phyloP scores from a whole-genome alignment of 2,888 invertebrate species.

The Hedychridium roseum region DNA sequence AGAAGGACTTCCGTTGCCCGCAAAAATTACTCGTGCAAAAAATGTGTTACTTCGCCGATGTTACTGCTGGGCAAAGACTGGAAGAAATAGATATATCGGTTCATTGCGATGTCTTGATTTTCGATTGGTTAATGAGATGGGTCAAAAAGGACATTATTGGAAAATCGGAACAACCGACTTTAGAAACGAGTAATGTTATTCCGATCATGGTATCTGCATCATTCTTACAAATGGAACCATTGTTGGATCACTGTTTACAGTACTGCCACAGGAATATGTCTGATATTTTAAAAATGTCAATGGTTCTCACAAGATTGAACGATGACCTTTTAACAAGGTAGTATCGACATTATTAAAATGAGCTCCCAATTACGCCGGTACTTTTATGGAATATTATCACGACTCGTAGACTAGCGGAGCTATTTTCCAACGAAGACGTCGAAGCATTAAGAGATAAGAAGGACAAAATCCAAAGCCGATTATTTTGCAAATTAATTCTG shows the following conservation, averaged over 20 bases:
- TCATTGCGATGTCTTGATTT: constrained; percentile 94
- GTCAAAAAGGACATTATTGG: constrained; percentile 80
- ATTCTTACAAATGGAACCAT: constrained; percentile 92
- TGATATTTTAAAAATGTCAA: constrained; percentile 84
- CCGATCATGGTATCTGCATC: constrained; percentile 94
- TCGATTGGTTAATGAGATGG: constrained; percentile 97
- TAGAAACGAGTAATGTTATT: constrained; percentile 86
- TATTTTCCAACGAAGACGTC: constrained; percentile 88
- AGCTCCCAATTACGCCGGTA: not conserved
- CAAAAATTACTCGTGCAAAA: constrained; percentile 86
- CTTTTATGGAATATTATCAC: not conserved
- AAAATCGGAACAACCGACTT: constrained; percentile 73
- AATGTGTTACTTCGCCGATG: constrained; percentile 95
- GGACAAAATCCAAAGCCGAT: constrained; percentile 85
- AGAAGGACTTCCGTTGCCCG: constrained; percentile 89
- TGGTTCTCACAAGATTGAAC: constrained; percentile 88
- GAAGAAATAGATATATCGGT: constrained; percentile 97
- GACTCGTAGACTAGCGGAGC: constrained; percentile 77
- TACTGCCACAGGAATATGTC: constrained; percentile 88
- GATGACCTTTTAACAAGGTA: constrained; percentile 64
- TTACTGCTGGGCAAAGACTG: constrained; percentile 80
- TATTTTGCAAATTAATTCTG: constrained; percentile 84
- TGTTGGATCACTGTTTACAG: constrained; percentile 84
- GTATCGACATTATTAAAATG: constrained; percentile 5
- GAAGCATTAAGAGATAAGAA: constrained; percentile 86